Conservation (phyloP, 2,113 vertebrate species). For the Periophthalmus modestus region DNA sequence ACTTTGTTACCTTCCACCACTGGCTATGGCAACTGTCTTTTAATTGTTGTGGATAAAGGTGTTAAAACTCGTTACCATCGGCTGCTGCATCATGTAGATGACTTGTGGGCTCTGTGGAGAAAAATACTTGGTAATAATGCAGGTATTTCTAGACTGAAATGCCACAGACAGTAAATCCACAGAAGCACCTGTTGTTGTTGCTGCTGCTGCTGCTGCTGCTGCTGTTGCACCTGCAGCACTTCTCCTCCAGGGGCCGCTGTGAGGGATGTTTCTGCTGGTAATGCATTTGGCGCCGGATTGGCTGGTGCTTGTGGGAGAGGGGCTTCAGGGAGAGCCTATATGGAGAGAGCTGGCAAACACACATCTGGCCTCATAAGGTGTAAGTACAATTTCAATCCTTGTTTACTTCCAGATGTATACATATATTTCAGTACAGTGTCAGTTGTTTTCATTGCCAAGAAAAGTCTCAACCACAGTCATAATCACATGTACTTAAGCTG, state of each 20-base stretch:
- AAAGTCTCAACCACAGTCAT: constrained; percentile 14
- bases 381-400: background rate
- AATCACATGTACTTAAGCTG: constrained; percentile 28
- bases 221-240: constrained; percentile 32
- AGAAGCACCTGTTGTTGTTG: constrained; percentile 48
- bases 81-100: constrained; percentile 57
- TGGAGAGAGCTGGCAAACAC: constrained; percentile 28
- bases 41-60: background rate
- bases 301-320: constrained; percentile 25
- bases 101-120: constrained; percentile 46
- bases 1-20: too few relatives aligned
- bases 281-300: constrained; percentile 27
- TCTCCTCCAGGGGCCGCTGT: constrained; percentile 9
- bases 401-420: background rate
- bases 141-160: background rate
- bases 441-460: constrained; percentile 1
- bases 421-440: constrained; percentile 6
- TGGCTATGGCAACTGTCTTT: too few relatives aligned
- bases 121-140: constrained; percentile 1
- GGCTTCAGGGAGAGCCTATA: constrained; percentile 47
- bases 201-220: constrained; percentile 10
- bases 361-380: background rate
- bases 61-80: constrained; percentile 48
- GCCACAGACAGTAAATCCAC: background rate
- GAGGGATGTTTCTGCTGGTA: constrained; percentile 30